phyloP scores from a whole-genome alignment of 2,797 vertebrate species.

The Leptoclinus maculatus region DNA sequence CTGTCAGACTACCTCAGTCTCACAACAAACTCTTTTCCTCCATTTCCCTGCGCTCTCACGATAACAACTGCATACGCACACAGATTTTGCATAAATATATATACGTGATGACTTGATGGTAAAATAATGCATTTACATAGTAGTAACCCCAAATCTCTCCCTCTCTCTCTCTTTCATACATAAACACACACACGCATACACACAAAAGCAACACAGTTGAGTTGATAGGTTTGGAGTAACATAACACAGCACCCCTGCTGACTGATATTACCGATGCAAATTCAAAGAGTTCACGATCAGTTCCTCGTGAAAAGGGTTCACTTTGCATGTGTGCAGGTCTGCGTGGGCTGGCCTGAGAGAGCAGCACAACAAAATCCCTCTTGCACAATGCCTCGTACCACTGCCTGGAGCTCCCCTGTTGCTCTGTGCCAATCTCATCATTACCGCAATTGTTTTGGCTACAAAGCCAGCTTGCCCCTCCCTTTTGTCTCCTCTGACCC shows the following conservation, averaged over 20 bases:
- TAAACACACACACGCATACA: too few species aligned
- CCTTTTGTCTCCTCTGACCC: conserved; percentile 70
- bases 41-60: background rate
- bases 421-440: conserved; percentile 71
- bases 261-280: conserved; percentile 46
- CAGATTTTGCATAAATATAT: background rate
- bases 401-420: conserved; percentile 59
- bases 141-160: too few species aligned
- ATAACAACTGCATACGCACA: background rate
- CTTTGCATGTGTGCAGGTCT: conserved; percentile 51
- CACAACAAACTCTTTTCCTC: conserved; percentile 30
- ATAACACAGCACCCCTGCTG: background rate
- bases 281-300: conserved; percentile 30
- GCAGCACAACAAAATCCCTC: conserved; percentile 46
- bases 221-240: background rate
- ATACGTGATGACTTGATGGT: too few species aligned
- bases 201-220: conserved; percentile 4
- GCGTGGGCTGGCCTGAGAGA: conserved; percentile 41
- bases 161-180: too few species aligned
- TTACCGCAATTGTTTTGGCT: conserved; percentile 80
- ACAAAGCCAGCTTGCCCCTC: conserved; percentile 61
- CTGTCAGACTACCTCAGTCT: conserved; percentile 72
- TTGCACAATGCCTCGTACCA: conserved; percentile 50
- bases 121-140: background rate
- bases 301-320: conserved; percentile 33